A percentile compares a stretch with the other conserved stretches of the same genome.
These are phyloP conservation scores for Macrosteles quadrilineatus DNA, from an alignment of 1,140 invertebrate genomes.

Conservation along the genomic window DNA sequence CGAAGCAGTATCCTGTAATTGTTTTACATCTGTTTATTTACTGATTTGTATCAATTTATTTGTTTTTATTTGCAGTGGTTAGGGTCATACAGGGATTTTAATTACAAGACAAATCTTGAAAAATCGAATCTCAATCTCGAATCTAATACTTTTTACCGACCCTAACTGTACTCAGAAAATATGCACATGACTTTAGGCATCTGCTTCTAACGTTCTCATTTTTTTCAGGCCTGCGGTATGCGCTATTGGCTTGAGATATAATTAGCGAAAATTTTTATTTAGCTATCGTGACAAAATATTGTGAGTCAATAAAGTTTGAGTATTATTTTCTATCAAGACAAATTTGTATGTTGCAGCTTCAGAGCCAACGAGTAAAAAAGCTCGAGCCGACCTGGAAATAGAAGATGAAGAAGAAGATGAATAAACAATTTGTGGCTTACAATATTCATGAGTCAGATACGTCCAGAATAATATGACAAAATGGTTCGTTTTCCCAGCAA, in stretches of 20 bases:
- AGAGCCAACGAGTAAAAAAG: constrained; percentile 11
- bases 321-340: no score
- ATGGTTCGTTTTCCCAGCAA: no score
- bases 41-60: not conserved
- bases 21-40: not conserved
- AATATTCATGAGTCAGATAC: no score
- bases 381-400: constrained; percentile 11
- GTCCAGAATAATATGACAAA: no score
- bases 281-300: no score
- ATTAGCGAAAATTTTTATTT: no score
- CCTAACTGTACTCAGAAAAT: not conserved
- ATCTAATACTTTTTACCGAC: not conserved
- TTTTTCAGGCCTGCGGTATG: no score
- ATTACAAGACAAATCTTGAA: not conserved
- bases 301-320: no score
- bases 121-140: not conserved
- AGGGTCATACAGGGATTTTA: not conserved
- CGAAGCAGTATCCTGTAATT: not conserved
- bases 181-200: no score
- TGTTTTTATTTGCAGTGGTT: not conserved
- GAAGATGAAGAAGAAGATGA: constrained; percentile 15
- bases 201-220: no score
- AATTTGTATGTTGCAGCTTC: constrained; percentile 2
- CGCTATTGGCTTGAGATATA: no score
- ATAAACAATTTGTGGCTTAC: no score